These are phyloP conservation scores for Whitmania pigra DNA, from an alignment of 1,140 invertebrate species.

Conservation along the genomic window DNA sequence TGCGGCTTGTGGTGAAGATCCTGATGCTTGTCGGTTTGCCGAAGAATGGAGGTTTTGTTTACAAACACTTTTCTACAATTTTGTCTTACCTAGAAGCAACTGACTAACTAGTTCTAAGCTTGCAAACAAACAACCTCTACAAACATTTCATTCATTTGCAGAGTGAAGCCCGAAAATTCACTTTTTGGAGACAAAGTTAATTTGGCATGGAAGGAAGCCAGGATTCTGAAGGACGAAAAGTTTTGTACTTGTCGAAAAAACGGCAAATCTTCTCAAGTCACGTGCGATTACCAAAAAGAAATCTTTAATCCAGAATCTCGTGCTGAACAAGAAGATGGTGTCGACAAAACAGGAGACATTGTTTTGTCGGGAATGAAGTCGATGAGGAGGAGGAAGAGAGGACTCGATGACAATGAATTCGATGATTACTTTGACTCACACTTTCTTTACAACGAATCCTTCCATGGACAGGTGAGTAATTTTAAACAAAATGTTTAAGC, in stretches of 20 bases:
- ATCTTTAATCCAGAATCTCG: slow-evolving; percentile 12
- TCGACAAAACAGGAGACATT: not conserved
- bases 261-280: slow-evolving; percentile 15
- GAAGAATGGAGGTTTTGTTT: slow-evolving; percentile 18
- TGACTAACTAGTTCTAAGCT: not conserved
- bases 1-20: not conserved
- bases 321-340: slow-evolving; percentile 1
- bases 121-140: not conserved
- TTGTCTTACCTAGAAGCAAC: not conserved
- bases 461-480: slow-evolving; percentile 9
- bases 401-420: not conserved
- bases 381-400: not conserved
- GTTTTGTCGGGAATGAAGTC: not conserved
- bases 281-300: slow-evolving; percentile 17
- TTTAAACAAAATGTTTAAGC: not conserved
- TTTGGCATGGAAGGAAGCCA: not conserved
- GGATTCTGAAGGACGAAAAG: not conserved
- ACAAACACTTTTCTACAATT: not conserved
- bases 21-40: slow-evolving; percentile 18
- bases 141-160: slow-evolving; percentile 1
- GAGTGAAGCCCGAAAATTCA: slow-evolving; percentile 17
- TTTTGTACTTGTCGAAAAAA: slow-evolving; percentile 17
- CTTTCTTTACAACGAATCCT: slow-evolving; percentile 11
- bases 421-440: slow-evolving; percentile 10
- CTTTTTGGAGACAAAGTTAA: slow-evolving; percentile 14